Evolutionary conservation across 2,113 vertebrate species (phyloP).

Genomic region (Cebus imitator): DNA sequence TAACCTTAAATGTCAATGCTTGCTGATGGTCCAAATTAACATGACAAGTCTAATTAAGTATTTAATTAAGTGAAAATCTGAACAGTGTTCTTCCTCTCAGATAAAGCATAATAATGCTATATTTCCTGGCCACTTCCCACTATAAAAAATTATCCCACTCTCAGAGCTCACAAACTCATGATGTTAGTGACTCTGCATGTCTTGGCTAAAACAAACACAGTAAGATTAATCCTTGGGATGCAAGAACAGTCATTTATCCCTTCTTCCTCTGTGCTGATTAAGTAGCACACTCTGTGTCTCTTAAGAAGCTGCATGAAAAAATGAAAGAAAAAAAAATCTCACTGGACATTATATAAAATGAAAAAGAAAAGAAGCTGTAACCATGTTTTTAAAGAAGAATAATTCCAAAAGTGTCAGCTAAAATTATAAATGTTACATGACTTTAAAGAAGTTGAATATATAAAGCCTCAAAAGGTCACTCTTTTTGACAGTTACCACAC

Average conservation of each 20-base stretch:
- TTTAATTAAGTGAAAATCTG: constrained; percentile 10
- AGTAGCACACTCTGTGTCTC: background rate
- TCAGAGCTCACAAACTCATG: background rate
- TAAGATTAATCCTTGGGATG: background rate
- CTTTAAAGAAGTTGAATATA: constrained; percentile 33
- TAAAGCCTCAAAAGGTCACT: background rate
- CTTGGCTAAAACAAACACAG: background rate
- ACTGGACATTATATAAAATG: too few relatives aligned
- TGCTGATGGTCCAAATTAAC: constrained; percentile 13
- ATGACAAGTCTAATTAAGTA: background rate
- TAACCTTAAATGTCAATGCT: background rate
- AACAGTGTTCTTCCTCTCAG: background rate
- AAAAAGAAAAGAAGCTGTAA: too few relatives aligned
- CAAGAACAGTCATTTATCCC: background rate
- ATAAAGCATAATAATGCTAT: background rate
- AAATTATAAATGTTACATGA: background rate
- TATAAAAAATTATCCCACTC: background rate
- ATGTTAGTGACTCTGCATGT: background rate
- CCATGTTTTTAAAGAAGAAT: background rate
- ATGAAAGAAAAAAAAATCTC: too few relatives aligned
- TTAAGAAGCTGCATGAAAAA: background rate
- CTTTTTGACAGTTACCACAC: background rate
- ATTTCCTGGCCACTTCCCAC: background rate
- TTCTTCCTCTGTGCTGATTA: background rate
- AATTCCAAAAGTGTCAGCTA: constrained; percentile 26